Percentiles rank a stretch among this genome's conserved stretches.
These are phyloP conservation scores for Halocynthia roretzi DNA, from an alignment of 23 tunicate species.

Conservation along the genomic window DNA sequence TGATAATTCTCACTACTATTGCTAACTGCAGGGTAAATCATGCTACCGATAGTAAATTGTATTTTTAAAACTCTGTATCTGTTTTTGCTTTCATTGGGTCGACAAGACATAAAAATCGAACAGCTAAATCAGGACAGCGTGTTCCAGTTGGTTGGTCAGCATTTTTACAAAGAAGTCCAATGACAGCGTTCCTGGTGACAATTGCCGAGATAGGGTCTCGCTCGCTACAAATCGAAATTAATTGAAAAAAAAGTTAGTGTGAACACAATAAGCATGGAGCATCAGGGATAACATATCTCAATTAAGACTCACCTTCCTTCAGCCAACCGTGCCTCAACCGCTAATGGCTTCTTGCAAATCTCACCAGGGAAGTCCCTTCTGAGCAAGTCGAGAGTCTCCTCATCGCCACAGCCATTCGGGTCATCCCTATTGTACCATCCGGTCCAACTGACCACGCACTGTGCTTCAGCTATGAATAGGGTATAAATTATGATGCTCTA, in stretches of 20 bases:
- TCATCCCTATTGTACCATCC: constrained; percentile 55
- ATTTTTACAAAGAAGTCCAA: constrained; percentile 38
- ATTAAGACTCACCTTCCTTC: constrained; percentile 35
- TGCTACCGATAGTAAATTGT: no score
- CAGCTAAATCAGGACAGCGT: constrained; percentile 58
- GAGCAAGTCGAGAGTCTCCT: constrained; percentile 26
- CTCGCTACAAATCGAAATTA: no score
- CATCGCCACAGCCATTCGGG: constrained; percentile 62
- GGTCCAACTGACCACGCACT: constrained; percentile 51
- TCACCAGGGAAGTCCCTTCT: constrained; percentile 29
- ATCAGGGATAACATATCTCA: no score
- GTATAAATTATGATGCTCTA: background rate
- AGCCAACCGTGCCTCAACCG: constrained; percentile 44
- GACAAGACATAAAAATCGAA: constrained; percentile 47
- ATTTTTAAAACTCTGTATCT: no score
- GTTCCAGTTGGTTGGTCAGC: constrained; percentile 35
- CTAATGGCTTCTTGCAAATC: constrained; percentile 58
- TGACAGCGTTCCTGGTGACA: background rate
- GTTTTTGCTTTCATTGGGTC: no score
- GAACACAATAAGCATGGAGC: no score
- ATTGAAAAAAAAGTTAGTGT: no score
- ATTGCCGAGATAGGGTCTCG: no score
- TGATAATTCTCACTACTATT: no score
- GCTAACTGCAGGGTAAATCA: no score
- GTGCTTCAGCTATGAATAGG: constrained; percentile 1